phyloP scores from a whole-genome alignment of 2,888 invertebrate genomes.

The Neoascia interrupta region DNA sequence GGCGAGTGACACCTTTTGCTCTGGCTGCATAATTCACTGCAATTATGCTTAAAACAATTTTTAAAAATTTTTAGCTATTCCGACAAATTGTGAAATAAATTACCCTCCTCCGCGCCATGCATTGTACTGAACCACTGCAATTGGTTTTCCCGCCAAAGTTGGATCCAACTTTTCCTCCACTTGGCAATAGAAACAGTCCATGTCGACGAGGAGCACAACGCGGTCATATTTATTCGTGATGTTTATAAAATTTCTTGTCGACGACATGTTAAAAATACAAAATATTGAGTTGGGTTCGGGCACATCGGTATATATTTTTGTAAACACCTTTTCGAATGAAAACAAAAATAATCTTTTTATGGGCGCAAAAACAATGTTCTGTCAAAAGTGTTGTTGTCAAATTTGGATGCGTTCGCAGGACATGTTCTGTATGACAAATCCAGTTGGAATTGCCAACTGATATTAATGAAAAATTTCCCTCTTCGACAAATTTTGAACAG shows the following conservation, averaged over 20 bases:
- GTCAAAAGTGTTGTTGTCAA: background rate
- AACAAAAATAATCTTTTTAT: no score
- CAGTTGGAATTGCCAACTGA: background rate
- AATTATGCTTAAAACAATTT: conserved; percentile 86
- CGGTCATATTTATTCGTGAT: conserved; percentile 81
- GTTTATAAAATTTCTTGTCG: conserved; percentile 72
- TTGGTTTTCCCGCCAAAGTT: conserved; percentile 89
- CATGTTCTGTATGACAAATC: background rate
- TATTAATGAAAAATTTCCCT: background rate
- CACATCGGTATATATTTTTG: no score
- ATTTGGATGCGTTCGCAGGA: background rate
- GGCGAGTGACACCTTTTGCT: conserved; percentile 92
- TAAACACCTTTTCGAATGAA: no score
- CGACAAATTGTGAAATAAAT: conserved; percentile 63
- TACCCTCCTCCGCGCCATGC: conserved; percentile 96
- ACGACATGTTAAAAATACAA: conserved; percentile 43
- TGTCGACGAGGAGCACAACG: conserved; percentile 94
- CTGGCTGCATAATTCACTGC: conserved; percentile 98
- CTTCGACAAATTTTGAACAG: background rate
- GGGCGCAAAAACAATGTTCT: background rate
- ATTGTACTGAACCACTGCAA: conserved; percentile 98
- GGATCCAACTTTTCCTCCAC: conserved; percentile 96
- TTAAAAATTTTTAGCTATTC: background rate
- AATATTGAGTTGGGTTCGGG: background rate
- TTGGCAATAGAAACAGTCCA: conserved; percentile 99